Evolutionary conservation across 2,888 invertebrate genomes (phyloP).

Genomic region (Allophyes oxyacanthae): DNA sequence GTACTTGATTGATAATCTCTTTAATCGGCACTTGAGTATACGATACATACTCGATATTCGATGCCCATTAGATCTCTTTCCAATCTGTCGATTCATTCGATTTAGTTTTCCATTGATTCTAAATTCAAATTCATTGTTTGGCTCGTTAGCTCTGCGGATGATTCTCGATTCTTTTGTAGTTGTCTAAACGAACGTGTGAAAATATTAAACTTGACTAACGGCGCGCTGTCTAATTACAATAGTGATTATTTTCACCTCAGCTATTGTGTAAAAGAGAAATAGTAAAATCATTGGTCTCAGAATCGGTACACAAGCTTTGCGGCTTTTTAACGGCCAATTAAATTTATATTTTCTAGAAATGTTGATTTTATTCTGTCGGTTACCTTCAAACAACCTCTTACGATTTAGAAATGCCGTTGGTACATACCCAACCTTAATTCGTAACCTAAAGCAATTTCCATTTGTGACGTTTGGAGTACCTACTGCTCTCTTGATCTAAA

Average conservation of each 20-base stretch:
- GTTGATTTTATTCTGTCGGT: conserved; percentile 25
- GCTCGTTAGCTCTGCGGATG: conserved; percentile 71
- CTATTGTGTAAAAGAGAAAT: conserved; percentile 43
- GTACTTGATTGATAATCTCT: conserved; percentile 74
- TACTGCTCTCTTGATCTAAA: no score
- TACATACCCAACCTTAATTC: conserved; percentile 11
- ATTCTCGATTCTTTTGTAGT: conserved; percentile 69
- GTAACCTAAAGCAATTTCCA: no score
- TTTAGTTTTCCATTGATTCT: conserved; percentile 82
- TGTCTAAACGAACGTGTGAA: conserved; percentile 76
- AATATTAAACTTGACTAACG: conserved; percentile 62
- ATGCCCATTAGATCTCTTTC: conserved; percentile 66
- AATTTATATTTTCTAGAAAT: conserved; percentile 40
- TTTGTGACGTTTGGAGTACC: no score
- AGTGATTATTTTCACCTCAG: conserved; percentile 48
- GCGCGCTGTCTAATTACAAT: conserved; percentile 57
- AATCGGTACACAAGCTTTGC: conserved; percentile 19
- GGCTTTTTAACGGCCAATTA: conserved; percentile 41
- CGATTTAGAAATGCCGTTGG: conserved; percentile 2
- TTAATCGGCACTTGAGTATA: conserved; percentile 65
- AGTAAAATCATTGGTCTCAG: conserved; percentile 41
- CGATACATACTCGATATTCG: conserved; percentile 58
- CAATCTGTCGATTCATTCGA: conserved; percentile 82
- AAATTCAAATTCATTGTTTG: conserved; percentile 77
- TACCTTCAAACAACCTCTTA: conserved; percentile 15